phyloP scores from a whole-genome alignment of 2,113 vertebrate genomes.

The Mellivora capensis region DNA sequence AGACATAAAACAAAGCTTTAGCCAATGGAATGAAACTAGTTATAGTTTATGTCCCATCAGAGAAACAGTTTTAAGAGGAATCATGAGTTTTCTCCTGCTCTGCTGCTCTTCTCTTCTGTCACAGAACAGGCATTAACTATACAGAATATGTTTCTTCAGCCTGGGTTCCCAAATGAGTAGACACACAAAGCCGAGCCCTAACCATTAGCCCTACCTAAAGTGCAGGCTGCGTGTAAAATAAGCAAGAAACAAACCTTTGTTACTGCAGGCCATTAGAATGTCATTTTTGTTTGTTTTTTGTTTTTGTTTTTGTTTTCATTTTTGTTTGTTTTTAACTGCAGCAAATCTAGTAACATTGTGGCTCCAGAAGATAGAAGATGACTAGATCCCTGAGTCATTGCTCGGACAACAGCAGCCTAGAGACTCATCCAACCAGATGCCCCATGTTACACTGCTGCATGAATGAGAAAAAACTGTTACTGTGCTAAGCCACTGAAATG shows the following conservation, averaged over 20 bases:
- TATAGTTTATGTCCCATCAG: background rate
- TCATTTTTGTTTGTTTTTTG: conserved; percentile 11
- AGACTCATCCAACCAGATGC: background rate
- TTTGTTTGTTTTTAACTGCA: background rate
- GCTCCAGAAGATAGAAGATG: background rate
- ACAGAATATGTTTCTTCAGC: background rate
- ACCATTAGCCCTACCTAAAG: background rate
- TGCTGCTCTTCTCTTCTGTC: conserved; percentile 7
- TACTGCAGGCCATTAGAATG: background rate
- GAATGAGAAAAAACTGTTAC: conserved; percentile 10
- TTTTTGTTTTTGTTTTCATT: too few relatives aligned
- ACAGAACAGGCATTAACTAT: background rate
- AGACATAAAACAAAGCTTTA: background rate
- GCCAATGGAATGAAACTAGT: background rate
- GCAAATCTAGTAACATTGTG: background rate
- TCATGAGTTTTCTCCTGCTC: background rate
- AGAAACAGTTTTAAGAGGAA: conserved; percentile 15
- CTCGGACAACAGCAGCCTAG: background rate
- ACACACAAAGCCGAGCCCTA: background rate
- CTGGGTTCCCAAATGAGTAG: background rate
- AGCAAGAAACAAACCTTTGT: background rate
- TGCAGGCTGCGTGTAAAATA: background rate
- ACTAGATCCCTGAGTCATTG: background rate
- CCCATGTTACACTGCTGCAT: background rate
- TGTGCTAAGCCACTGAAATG: background rate